Evolutionary conservation across 1,140 invertebrate species (phyloP).

Genomic region (Rhopalosiphum padi): DNA sequence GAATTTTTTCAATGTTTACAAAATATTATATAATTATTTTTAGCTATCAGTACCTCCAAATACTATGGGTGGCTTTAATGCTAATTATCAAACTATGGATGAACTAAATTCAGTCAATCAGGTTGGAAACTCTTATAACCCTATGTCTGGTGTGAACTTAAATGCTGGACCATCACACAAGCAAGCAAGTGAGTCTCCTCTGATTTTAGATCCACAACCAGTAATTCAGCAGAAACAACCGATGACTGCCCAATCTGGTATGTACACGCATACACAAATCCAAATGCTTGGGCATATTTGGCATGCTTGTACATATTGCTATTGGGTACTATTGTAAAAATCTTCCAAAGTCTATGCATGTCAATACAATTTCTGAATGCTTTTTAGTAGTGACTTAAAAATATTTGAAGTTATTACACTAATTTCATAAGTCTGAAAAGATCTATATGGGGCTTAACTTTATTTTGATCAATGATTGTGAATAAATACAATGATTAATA

Average conservation of each 20-base stretch:
- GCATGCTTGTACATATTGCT: constrained; percentile 57
- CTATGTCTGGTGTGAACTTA: constrained; percentile 55
- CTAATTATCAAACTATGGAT: constrained; percentile 54
- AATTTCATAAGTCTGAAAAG: not conserved
- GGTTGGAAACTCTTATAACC: constrained; percentile 56
- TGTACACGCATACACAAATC: constrained; percentile 54
- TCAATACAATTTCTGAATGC: not conserved
- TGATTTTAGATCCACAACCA: constrained; percentile 53
- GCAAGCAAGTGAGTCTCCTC: constrained; percentile 55
- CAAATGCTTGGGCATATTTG: constrained; percentile 54
- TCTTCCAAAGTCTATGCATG: not conserved
- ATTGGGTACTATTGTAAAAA: constrained; percentile 39
- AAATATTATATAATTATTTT: constrained; percentile 39
- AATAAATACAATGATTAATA: not conserved
- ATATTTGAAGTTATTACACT: not conserved
- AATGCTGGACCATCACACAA: constrained; percentile 56
- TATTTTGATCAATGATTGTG: not conserved
- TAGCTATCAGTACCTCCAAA: constrained; percentile 76
- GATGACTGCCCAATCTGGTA: constrained; percentile 54
- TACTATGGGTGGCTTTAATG: constrained; percentile 40
- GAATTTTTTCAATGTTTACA: not conserved
- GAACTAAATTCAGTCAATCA: constrained; percentile 43
- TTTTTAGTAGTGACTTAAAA: not conserved
- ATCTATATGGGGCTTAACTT: not conserved
- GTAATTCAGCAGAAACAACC: constrained; percentile 52